Percentiles rank a stretch among this genome's conserved stretches.
Conservation (phyloP, 64 coral and sea anemone genomes). For the Pocillopora damicornis region DNA sequence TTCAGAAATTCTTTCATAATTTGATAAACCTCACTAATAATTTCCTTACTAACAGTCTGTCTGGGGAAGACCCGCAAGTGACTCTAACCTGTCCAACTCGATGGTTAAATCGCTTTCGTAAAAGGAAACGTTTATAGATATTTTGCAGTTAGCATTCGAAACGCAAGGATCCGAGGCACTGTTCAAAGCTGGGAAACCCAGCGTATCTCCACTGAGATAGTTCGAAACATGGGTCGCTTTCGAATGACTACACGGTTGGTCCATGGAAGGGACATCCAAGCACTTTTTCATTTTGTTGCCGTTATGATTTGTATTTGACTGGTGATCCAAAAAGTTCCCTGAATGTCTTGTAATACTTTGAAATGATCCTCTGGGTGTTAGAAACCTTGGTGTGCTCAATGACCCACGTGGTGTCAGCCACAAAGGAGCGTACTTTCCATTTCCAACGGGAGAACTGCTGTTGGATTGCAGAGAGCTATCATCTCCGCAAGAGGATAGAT, state of each 20-base stretch:
- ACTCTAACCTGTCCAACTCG: not conserved
- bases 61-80: not conserved
- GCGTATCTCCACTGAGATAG: too few species aligned
- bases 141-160: not conserved
- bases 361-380: not conserved
- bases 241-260: not conserved
- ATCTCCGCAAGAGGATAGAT: not conserved
- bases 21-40: not conserved
- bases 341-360: not conserved
- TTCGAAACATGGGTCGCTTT: too few species aligned
- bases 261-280: not conserved
- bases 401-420: slow-evolving; percentile 11
- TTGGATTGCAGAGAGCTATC: not conserved
- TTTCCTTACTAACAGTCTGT: not conserved
- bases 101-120: not conserved
- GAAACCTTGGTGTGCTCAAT: not conserved
- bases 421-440: not conserved
- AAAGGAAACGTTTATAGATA: not conserved
- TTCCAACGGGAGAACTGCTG: not conserved
- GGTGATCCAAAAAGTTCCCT: not conserved
- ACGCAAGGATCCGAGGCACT: not conserved
- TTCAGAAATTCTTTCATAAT: too few species aligned
- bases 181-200: too few species aligned
- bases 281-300: not conserved
- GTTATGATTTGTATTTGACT: not conserved